These are phyloP conservation scores for Ceratina australensis DNA, from an alignment of 1,140 invertebrate species.

Conservation along the genomic window DNA sequence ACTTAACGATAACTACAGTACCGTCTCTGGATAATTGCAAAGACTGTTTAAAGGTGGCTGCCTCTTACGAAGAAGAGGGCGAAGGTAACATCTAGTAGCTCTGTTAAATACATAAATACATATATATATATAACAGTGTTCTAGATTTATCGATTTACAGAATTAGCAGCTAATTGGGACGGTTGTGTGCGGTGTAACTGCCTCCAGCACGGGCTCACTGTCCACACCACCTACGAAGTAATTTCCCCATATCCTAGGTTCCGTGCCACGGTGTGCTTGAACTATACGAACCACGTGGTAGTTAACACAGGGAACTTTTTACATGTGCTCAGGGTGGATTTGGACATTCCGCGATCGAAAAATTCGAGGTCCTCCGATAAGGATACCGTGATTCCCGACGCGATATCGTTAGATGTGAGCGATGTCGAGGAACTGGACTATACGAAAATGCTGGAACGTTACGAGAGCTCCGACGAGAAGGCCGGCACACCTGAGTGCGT, in stretches of 20 bases:
- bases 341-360: constrained; percentile 74
- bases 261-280: constrained; percentile 82
- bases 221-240: constrained; percentile 86
- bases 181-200: constrained; percentile 82
- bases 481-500: constrained; percentile 59
- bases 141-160: constrained; percentile 62
- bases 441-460: constrained; percentile 64
- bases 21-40: constrained; percentile 83
- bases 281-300: constrained; percentile 83
- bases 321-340: constrained; percentile 82
- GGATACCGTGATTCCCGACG: constrained; percentile 66
- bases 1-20: constrained; percentile 80
- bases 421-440: constrained; percentile 73
- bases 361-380: constrained; percentile 68
- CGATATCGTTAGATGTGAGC: constrained; percentile 70
- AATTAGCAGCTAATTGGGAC: constrained; percentile 82
- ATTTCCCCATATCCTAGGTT: constrained; percentile 85
- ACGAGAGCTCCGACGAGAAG: constrained; percentile 70
- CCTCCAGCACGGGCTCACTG: constrained; percentile 84
- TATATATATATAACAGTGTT: not conserved
- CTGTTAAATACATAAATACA: no score
- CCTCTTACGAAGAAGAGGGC: constrained; percentile 83
- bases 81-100: constrained; percentile 49
- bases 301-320: constrained; percentile 88
- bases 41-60: constrained; percentile 81